Evolutionary conservation across 2,113 vertebrate species (phyloP).

Genomic region (Lophotis ruficrista): DNA sequence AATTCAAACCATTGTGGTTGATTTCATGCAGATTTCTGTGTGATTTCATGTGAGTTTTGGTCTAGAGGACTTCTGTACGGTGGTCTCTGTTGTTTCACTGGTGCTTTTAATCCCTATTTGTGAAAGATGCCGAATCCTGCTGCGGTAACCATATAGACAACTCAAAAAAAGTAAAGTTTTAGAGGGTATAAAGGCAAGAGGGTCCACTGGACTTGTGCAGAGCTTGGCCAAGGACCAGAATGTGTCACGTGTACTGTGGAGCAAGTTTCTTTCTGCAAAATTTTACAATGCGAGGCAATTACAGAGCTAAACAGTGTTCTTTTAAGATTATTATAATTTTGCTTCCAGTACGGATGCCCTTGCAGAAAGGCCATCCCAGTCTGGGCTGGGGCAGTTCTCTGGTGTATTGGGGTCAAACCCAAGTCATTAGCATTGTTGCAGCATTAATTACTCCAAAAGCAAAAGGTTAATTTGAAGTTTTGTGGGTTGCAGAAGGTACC

Average conservation of each 20-base stretch:
- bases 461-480: slow-evolving; percentile 24
- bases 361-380: not conserved
- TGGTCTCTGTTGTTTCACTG: not conserved
- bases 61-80: not conserved
- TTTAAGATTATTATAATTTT: not conserved
- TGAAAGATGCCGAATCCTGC: rapidly evolving
- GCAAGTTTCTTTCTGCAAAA: not conserved
- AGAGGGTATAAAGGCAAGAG: not conserved
- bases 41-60: not conserved
- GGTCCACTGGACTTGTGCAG: not conserved
- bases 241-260: not conserved
- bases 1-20: rapidly evolving
- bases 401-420: not conserved
- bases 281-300: not conserved
- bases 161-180: not conserved
- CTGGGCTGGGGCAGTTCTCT: not conserved
- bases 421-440: not conserved
- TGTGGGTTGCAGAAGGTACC: not conserved
- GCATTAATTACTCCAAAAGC: not conserved
- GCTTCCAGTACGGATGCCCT: not conserved
- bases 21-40: not conserved
- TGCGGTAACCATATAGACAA: not conserved
- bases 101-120: not conserved
- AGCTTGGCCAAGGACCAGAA: not conserved
- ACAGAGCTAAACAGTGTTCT: not conserved